Evolutionary conservation across 2,888 invertebrate genomes (phyloP), one percentile per base, ranked within the genome.

Genomic region (Cyclophora punctaria): DNA sequence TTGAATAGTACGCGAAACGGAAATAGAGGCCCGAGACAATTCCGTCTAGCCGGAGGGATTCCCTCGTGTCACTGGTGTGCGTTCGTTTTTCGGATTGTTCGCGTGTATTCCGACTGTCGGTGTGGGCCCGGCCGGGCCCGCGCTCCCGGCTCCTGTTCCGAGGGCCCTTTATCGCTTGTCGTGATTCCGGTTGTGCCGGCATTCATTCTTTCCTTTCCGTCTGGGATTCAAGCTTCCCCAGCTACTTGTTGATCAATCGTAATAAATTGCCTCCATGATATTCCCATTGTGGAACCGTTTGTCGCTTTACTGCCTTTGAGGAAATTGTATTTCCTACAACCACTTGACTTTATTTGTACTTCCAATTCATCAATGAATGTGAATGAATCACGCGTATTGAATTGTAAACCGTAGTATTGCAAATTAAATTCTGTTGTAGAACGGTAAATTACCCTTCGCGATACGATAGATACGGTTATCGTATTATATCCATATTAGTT

Each of bases 41-140:
- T 87, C 85, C 80, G 88, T 88, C 88, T 88, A 85, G 88, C 82
- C 83, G 78, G 83, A 87, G 88, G 88, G 87, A 85, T 84, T 87
- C 85, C 88, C 88, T 82, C 80, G 81, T 87, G 88, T 84, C 88
- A 87, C 71, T 86, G 81, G 87, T 88, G 87, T 86, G 86, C 82
- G 85, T 81, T 75, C 70, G 73, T 83, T 85, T 86, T 83, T 83
- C 73, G 74, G 73, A 81, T 81, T 83, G 79, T 77, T 78, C 77
- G 71, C 61, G 72, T 74, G 80, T 70, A 76, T 78, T 80, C 69
- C 75, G 74, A 82, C 71, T 83, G 85, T 80, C 69, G 73, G 83
- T 73, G 84, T 81, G 75, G 44, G 44, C 20, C 44, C 6, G 44
- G 44, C 20, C 44, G 4, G 44, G 44, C 7, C 37, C 4, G 37